These are phyloP conservation scores for Metopia argyrocephala DNA, from an alignment of 2,888 invertebrate genomes.

Conservation along the genomic window DNA sequence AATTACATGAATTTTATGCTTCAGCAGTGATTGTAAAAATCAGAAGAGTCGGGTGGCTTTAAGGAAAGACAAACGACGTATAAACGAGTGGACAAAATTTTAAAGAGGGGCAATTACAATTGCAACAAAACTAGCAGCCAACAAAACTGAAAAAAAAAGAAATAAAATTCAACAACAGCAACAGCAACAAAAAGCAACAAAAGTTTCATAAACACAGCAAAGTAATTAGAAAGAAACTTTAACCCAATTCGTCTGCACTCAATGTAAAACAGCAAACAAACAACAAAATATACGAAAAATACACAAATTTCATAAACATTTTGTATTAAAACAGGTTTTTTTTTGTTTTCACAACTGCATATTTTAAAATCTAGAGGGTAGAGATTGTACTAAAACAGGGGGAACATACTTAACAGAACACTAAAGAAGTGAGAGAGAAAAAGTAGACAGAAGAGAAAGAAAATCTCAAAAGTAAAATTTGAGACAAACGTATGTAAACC, in stretches of 20 bases:
- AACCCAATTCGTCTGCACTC: conserved; percentile 58
- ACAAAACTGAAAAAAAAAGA: too few species aligned
- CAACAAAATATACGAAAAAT: too few species aligned
- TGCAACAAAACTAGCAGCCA: conserved; percentile 12
- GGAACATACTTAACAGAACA: neutral
- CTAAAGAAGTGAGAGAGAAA: neutral
- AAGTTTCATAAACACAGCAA: conserved; percentile 58
- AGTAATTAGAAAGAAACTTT: conserved; percentile 59
- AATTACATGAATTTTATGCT: conserved; percentile 14
- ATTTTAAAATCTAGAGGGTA: neutral
- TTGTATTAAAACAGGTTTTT: too few species aligned
- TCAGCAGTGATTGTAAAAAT: conserved; percentile 21
- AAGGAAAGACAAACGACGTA: neutral
- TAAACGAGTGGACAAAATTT: neutral
- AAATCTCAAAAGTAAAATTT: conserved; percentile 19
- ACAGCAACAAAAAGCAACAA: conserved; percentile 50
- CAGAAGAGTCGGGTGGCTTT: neutral
- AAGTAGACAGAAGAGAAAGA: neutral
- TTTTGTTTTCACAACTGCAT: neutral
- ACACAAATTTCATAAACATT: too few species aligned
- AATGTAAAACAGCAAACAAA: conserved; percentile 30
- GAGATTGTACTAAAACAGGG: neutral
- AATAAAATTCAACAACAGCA: neutral
- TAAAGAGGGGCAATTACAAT: neutral
- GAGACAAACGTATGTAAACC: conserved; percentile 20